phyloP scores from a whole-genome alignment of 1,140 invertebrate genomes.

The Lithobius niger region DNA sequence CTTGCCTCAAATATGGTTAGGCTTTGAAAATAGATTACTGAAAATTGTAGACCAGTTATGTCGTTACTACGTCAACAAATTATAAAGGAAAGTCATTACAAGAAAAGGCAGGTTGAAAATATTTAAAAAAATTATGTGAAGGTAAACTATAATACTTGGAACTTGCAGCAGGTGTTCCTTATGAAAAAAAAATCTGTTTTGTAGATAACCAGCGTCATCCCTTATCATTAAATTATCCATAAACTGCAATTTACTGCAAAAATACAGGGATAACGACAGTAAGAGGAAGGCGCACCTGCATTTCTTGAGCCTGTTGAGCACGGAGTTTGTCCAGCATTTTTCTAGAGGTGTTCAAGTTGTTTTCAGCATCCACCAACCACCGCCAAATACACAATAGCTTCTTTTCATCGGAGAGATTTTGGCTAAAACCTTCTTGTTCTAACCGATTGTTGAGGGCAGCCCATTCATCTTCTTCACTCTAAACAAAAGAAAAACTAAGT shows the following conservation, averaged over 20 bases:
- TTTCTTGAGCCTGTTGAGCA: conserved; percentile 29
- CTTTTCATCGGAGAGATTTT: neutral
- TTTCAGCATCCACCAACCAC: conserved; percentile 32
- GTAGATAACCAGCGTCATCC: neutral
- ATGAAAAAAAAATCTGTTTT: too few species aligned
- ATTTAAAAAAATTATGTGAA: too few species aligned
- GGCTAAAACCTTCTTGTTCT: conserved; percentile 10
- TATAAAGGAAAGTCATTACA: too few species aligned
- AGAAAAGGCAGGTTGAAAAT: too few species aligned
- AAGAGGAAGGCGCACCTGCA: conserved; percentile 22
- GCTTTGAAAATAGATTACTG: too few species aligned
- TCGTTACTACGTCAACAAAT: too few species aligned
- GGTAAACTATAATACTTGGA: too few species aligned
- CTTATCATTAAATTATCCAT: neutral
- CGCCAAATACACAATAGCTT: conserved; percentile 29
- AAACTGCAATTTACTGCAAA: too few species aligned
- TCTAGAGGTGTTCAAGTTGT: conserved; percentile 28
- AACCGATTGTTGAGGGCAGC: conserved; percentile 6
- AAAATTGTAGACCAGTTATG: too few species aligned
- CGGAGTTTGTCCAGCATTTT: conserved; percentile 31
- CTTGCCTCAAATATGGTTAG: too few species aligned
- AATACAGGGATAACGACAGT: neutral
- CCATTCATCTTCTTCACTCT: conserved; percentile 16
- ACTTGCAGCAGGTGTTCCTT: too few species aligned
- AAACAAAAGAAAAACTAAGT: too few species aligned